Conservation (phyloP, 2,113 vertebrate genomes). For the Eulemur macaco region DNA sequence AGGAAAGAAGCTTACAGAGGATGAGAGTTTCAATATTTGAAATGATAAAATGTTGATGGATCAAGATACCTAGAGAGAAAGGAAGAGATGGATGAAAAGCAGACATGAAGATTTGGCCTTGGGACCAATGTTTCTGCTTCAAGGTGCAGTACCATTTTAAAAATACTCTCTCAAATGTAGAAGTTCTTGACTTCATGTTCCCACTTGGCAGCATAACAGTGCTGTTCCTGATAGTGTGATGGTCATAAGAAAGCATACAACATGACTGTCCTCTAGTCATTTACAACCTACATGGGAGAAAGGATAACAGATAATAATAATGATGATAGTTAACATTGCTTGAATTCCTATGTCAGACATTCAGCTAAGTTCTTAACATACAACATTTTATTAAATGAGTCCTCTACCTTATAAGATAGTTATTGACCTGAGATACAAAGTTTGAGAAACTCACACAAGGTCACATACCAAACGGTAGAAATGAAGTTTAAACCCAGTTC, state of each 20-base stretch:
- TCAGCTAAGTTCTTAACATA: background rate
- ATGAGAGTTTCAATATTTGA: background rate
- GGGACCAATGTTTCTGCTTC: background rate
- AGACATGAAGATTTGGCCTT: background rate
- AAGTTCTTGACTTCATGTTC: background rate
- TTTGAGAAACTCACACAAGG: background rate
- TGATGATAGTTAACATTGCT: background rate
- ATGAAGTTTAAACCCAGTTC: background rate
- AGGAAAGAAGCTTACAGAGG: background rate
- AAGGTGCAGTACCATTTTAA: background rate
- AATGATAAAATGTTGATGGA: background rate
- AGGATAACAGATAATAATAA: background rate
- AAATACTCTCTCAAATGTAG: background rate
- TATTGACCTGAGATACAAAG: background rate
- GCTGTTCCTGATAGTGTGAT: background rate
- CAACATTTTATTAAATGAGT: background rate
- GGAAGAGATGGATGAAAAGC: background rate
- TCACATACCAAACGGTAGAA: background rate
- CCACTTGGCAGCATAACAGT: background rate
- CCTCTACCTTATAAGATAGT: background rate
- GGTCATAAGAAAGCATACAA: background rate
- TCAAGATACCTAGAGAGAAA: background rate
- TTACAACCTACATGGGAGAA: background rate
- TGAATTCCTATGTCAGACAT: background rate
- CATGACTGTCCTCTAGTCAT: background rate